A percentile compares a stretch with the other conserved stretches of the same genome.
These are phyloP conservation scores for Magallana angulata DNA, from an alignment of 1,140 invertebrate genomes.

Conservation along the genomic window DNA sequence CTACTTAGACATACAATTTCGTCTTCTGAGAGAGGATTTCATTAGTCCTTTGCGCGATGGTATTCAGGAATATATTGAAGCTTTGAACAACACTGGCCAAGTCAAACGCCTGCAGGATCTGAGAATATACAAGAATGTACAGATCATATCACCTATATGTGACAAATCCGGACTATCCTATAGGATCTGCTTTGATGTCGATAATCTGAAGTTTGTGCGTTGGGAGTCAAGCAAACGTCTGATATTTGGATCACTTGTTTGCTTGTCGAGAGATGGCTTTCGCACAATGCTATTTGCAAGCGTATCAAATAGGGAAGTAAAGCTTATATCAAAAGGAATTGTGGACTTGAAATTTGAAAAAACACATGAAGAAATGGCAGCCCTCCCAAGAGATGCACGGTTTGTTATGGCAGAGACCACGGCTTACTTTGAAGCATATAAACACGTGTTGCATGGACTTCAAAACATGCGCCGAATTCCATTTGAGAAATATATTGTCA, in stretches of 20 bases:
- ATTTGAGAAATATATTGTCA: slow-evolving; percentile 74
- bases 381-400: slow-evolving; percentile 14
- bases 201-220: slow-evolving; percentile 65
- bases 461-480: slow-evolving; percentile 76
- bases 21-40: slow-evolving; percentile 87
- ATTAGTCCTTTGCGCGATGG: slow-evolving; percentile 77
- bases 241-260: slow-evolving; percentile 86
- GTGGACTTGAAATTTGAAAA: slow-evolving; percentile 78
- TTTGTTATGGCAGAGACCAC: slow-evolving; percentile 80
- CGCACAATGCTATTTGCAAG: slow-evolving; percentile 85
- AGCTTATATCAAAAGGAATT: slow-evolving; percentile 66
- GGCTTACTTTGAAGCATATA: slow-evolving; percentile 81
- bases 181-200: slow-evolving; percentile 70
- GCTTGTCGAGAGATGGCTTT: slow-evolving; percentile 86
- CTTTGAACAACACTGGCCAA: neutral
- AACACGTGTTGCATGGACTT: slow-evolving; percentile 78
- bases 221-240: slow-evolving; percentile 82
- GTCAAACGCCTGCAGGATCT: slow-evolving; percentile 55
- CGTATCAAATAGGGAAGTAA: slow-evolving; percentile 82
- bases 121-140: slow-evolving; percentile 66
- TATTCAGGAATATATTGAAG: slow-evolving; percentile 62
- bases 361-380: slow-evolving; percentile 1
- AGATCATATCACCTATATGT: slow-evolving; percentile 62
- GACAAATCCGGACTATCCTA: slow-evolving; percentile 61
- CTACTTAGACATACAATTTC: slow-evolving; percentile 89